Conservation (phyloP, 2,888 invertebrate genomes). For the Spodoptera exigua region DNA sequence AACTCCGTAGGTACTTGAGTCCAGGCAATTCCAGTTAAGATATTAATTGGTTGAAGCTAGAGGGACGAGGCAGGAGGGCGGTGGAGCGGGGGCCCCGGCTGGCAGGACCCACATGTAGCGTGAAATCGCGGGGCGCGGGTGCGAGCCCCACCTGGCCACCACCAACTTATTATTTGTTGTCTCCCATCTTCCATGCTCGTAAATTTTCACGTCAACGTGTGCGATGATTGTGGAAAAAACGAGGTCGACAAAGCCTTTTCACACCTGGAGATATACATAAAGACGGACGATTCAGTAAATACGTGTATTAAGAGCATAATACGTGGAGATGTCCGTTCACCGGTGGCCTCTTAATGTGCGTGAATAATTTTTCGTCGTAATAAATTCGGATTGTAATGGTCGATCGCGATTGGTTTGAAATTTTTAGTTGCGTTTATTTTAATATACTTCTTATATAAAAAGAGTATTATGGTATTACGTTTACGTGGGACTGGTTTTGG, state of each 20-base stretch:
- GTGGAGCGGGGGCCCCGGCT: constrained; percentile 48
- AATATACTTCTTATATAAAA: constrained; percentile 60
- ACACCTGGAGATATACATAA: constrained; percentile 82
- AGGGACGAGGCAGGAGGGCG: constrained; percentile 52
- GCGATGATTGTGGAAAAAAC: constrained; percentile 87
- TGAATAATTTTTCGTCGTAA: constrained; percentile 88
- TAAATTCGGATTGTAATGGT: constrained; percentile 87
- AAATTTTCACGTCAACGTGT: constrained; percentile 89
- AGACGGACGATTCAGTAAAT: constrained; percentile 75
- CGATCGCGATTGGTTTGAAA: constrained; percentile 83
- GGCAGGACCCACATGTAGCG: constrained; percentile 85
- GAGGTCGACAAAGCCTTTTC: constrained; percentile 85
- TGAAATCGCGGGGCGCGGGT: constrained; percentile 86
- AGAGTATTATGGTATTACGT: constrained; percentile 66
- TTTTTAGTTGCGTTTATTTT: constrained; percentile 79
- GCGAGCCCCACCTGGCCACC: constrained; percentile 83
- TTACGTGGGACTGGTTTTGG: constrained; percentile 73
- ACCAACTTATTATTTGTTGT: constrained; percentile 87
- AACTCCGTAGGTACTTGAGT: constrained; percentile 67
- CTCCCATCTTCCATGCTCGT: constrained; percentile 88
- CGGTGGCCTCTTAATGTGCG: constrained; percentile 80
- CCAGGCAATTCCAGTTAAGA: constrained; percentile 82
- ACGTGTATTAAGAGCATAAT: constrained; percentile 72
- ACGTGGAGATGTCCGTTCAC: constrained; percentile 68
- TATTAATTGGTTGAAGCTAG: constrained; percentile 81